Evolutionary conservation across 2,888 invertebrate species (phyloP).

Genomic region (Darwinula stevensoni): DNA sequence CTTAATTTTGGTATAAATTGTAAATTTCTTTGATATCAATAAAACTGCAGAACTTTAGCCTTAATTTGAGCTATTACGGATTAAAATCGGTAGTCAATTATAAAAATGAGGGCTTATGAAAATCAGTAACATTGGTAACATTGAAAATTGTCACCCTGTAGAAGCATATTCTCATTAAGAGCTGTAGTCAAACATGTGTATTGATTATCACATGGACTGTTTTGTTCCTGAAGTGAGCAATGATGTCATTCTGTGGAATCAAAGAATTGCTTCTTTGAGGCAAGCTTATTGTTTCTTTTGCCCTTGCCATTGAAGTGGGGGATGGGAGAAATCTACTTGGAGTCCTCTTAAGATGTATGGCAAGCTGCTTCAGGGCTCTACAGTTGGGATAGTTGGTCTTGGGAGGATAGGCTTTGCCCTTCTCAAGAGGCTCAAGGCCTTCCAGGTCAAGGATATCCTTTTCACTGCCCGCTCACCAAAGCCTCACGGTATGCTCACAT

Average conservation of each 20-base stretch:
- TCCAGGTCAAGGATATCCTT: conserved; percentile 36
- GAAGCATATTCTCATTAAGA: no score
- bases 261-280: background rate
- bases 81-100: no score
- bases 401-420: conserved; percentile 58
- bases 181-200: conserved; percentile 8
- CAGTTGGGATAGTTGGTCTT: conserved; percentile 54
- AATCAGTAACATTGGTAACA: no score
- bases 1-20: no score
- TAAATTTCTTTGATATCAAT: no score
- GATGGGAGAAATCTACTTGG: conserved; percentile 49
- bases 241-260: no score
- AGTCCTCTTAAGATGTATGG: conserved; percentile 74
- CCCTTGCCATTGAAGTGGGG: conserved; percentile 23
- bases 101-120: no score
- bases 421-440: conserved; percentile 38
- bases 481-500: conserved; percentile 24
- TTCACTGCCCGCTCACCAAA: conserved; percentile 37
- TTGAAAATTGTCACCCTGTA: no score
- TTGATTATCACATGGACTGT: no score
- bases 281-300: conserved; percentile 1
- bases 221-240: no score
- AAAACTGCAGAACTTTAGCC: no score
- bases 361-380: conserved; percentile 39
- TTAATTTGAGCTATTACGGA: no score